Evolutionary conservation across 2,113 vertebrate genomes (phyloP).

Genomic region (Alethe diademata): DNA sequence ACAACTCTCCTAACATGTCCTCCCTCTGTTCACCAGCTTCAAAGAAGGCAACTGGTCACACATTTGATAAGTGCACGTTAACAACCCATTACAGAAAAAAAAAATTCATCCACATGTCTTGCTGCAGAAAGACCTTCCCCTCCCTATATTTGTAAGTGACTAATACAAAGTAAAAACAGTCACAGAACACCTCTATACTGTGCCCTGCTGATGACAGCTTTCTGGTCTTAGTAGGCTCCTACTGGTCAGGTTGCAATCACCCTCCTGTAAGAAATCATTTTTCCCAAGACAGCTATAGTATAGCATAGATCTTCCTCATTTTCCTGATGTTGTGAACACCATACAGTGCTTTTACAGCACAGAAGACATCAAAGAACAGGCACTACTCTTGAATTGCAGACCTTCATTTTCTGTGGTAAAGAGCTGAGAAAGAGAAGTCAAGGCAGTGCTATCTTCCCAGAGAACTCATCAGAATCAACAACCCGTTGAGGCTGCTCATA

Average conservation of each 20-base stretch:
- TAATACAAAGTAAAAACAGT: neutral
- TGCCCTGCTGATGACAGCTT: neutral
- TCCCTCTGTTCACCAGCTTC: neutral
- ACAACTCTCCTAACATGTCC: neutral
- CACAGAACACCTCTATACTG: neutral
- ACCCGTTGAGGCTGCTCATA: fast-evolving
- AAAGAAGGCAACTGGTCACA: neutral
- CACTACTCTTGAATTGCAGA: neutral
- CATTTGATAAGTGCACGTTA: neutral
- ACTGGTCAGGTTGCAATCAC: neutral
- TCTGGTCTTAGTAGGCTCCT: neutral
- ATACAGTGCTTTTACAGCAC: neutral
- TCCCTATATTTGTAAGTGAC: neutral
- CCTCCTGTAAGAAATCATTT: neutral
- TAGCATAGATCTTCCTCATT: neutral
- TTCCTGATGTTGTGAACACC: neutral
- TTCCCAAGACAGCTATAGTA: fast-evolving
- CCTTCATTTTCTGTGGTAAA: neutral
- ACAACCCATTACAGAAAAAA: neutral
- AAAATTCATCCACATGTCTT: neutral
- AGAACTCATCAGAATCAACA: neutral
- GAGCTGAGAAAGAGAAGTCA: neutral
- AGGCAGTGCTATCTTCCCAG: neutral
- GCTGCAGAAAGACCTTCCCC: neutral
- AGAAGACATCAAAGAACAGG: neutral